Percentiles rank a stretch among this genome's conserved stretches.
Conservation (phyloP, 2,797 vertebrate genomes). For the Falco peregrinus region DNA sequence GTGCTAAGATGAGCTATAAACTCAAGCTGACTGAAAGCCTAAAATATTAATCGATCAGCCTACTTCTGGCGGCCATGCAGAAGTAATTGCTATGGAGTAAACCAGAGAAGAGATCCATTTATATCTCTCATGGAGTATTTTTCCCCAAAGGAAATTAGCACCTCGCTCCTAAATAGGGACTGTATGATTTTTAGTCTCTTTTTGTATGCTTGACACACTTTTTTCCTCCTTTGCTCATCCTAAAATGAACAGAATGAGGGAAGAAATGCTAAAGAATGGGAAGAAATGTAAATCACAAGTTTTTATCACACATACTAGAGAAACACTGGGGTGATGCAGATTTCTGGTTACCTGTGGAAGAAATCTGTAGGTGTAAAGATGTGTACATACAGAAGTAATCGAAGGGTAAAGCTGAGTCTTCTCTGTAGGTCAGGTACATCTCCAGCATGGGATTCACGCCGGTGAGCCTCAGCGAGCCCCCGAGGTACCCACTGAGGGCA, state of each 20-base stretch:
- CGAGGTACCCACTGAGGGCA: not conserved
- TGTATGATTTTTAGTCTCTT: not conserved
- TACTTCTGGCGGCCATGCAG: not conserved
- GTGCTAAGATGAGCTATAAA: not conserved
- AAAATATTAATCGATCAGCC: not conserved
- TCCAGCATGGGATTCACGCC: fast-evolving
- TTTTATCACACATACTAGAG: not conserved
- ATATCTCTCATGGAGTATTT: not conserved
- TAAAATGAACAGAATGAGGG: not conserved
- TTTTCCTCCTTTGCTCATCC: not conserved
- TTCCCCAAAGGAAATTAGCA: not conserved
- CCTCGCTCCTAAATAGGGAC: not conserved
- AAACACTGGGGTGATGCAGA: not conserved
- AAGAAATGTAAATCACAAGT: not conserved
- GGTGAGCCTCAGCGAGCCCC: not conserved
- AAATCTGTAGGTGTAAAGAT: not conserved
- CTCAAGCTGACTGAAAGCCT: not conserved
- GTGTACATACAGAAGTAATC: not conserved
- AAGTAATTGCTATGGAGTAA: not conserved
- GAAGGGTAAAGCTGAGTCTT: not conserved
- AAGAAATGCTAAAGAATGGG: not conserved
- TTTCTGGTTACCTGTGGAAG: not conserved
- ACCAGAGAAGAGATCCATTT: not conserved
- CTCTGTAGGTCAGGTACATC: not conserved
- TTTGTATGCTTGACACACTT: not conserved